A percentile compares a stretch with the other conserved stretches of the same genome.
phyloP scores from a whole-genome alignment of 2,888 invertebrate species.

The Tridacna crocea region DNA sequence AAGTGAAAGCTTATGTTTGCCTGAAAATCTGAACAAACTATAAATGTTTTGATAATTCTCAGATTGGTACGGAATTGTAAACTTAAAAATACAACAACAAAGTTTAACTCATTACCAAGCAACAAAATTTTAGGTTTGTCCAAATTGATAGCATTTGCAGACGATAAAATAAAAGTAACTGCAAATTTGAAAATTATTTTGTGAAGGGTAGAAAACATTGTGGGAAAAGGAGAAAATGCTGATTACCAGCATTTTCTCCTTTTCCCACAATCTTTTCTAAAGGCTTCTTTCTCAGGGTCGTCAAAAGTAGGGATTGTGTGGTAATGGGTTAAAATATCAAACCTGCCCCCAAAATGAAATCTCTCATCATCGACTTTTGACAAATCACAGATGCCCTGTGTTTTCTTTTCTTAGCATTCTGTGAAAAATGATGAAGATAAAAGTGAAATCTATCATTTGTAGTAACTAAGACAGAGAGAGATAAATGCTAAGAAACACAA shows the following conservation, averaged over 20 bases:
- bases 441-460: slow-evolving; percentile 14
- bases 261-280: background rate
- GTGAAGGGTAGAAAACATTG: background rate
- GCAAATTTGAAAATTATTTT: background rate
- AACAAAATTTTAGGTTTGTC: too few relatives aligned
- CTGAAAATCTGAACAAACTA: too few relatives aligned
- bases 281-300: background rate
- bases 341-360: background rate
- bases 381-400: background rate
- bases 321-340: background rate
- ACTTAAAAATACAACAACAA: too few relatives aligned
- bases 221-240: too few relatives aligned
- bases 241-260: too few relatives aligned
- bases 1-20: too few relatives aligned
- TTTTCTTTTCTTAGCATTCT: background rate
- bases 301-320: background rate
- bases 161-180: background rate
- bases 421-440: slow-evolving; percentile 9
- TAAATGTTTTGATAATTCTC: too few relatives aligned
- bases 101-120: too few relatives aligned
- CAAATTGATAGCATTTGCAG: too few relatives aligned
- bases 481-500: slow-evolving; percentile 24
- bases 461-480: slow-evolving; percentile 11
- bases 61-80: too few relatives aligned
- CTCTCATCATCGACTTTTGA: slow-evolving; percentile 1